phyloP scores from a whole-genome alignment of 1,140 invertebrate species.

The Elymnias hypermnestra region DNA sequence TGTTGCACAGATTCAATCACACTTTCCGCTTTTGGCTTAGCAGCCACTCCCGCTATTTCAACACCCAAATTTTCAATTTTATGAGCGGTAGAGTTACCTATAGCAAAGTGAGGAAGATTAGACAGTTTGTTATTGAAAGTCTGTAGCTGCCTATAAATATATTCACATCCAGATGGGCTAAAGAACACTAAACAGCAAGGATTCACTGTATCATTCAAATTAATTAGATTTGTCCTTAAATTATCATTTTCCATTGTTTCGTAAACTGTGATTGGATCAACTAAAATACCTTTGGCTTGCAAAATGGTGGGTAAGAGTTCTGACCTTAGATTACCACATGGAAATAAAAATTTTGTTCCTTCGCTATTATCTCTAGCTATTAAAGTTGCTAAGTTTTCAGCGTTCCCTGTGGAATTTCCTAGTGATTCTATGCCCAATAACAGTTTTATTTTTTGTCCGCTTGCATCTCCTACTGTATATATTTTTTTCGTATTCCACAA shows the following conservation, averaged over 20 bases:
- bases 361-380: constrained; percentile 62
- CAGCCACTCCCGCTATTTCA: constrained; percentile 55
- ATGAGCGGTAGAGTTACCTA: constrained; percentile 62
- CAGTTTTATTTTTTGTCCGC: constrained; percentile 59
- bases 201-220: constrained; percentile 42
- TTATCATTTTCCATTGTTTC: constrained; percentile 74
- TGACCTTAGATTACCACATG: constrained; percentile 74
- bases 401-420: constrained; percentile 72
- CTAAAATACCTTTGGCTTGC: constrained; percentile 46
- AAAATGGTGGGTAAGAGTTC: constrained; percentile 69
- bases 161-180: constrained; percentile 74
- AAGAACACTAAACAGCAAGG: constrained; percentile 76
- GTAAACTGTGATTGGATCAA: constrained; percentile 75
- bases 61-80: constrained; percentile 62
- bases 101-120: constrained; percentile 57
- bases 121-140: constrained; percentile 55
- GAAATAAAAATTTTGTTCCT: constrained; percentile 64
- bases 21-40: constrained; percentile 46
- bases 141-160: constrained; percentile 55
- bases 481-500: constrained; percentile 72
- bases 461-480: constrained; percentile 75
- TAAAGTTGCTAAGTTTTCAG: constrained; percentile 65
- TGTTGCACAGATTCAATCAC: constrained; percentile 46
- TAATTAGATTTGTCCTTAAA: constrained; percentile 61
- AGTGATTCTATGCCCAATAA: constrained; percentile 68